These are phyloP conservation scores for Andrena trimmerana DNA, from an alignment of 2,888 invertebrate species.

Conservation along the genomic window DNA sequence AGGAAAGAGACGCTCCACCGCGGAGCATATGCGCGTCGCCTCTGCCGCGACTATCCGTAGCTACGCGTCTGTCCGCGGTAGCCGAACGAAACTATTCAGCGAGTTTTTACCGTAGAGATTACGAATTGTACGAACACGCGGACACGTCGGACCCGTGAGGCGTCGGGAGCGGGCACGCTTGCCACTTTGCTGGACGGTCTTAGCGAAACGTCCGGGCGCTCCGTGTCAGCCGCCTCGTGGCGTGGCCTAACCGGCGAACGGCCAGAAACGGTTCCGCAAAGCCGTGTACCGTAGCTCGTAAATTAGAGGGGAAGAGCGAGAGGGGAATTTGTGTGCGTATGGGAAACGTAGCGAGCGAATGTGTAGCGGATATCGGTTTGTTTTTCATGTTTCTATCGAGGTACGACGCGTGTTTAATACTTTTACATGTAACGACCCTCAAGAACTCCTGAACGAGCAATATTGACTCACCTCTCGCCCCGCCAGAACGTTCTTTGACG, in stretches of 20 bases:
- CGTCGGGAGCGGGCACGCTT: too few species aligned
- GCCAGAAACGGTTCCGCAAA: slow-evolving; percentile 25
- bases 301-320: slow-evolving; percentile 23
- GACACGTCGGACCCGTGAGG: slow-evolving; percentile 6
- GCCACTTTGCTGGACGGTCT: too few species aligned
- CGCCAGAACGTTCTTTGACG: slow-evolving; percentile 22
- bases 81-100: slow-evolving; percentile 48
- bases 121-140: slow-evolving; percentile 45
- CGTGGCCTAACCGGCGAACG: slow-evolving; percentile 44
- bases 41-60: slow-evolving; percentile 22
- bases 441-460: slow-evolving; percentile 17
- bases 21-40: slow-evolving; percentile 15
- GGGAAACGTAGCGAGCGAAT: slow-evolving; percentile 53
- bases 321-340: slow-evolving; percentile 8
- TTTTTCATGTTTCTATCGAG: slow-evolving; percentile 76
- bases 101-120: slow-evolving; percentile 69
- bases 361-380: slow-evolving; percentile 70
- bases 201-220: too few species aligned
- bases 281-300: slow-evolving; percentile 27
- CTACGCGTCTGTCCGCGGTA: slow-evolving; percentile 36
- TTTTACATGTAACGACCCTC: slow-evolving; percentile 74
- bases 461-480: slow-evolving; percentile 35
- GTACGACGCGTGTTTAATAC: slow-evolving; percentile 79
- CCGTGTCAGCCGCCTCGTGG: slow-evolving; percentile 31
- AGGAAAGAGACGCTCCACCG: slow-evolving; percentile 26